Evolutionary conservation across 2,113 vertebrate genomes (phyloP), one percentile per base, ranked within the genome.

Genomic region (Cyprinodon brontotheroides): DNA sequence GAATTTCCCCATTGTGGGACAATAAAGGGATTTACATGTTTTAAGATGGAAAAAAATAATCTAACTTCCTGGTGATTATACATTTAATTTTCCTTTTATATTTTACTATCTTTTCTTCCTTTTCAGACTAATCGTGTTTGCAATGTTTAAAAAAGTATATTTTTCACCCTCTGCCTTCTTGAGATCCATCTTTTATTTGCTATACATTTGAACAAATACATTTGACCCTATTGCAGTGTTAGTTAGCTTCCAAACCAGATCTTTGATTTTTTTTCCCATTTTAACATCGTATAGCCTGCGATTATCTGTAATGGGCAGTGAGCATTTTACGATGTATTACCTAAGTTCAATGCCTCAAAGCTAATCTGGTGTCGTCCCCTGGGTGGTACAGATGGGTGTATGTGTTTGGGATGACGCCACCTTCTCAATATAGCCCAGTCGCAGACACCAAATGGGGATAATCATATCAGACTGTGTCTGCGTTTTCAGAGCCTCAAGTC

Each of bases 371-470:
- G 79, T 22, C n/a, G 43, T 80, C 63, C 50, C 60, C 22, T 65
- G 78, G 80, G 68, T 62, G 63, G 2, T 68, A 63, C 48, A 73
- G 47, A 68, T 63, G 62, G 39, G 38, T 37, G 14, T 47, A 36
- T 65, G 61, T 70, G 72, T 72, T 43, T 68, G 60, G 38, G 50
- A 48, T 75, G 84, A 88, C 78, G 82, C 80, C 84, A 88, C 69
- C 70, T 5, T 75, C 40, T 77, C 53, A 39, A 65, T 77, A 50
- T 75, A 80, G 82, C 76, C 85, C 77, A 75, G 67, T 84, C 81
- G 61, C 53, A 73, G 78, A 82, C 65, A 81, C 75, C 78, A 77
- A 79, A 89, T 43, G 77, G n/a, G 79, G 72, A 78, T 89, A 91
- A 90, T 88, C 75, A 75, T 72, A 72, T 86, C 82, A 62, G 61